phyloP scores from a whole-genome alignment of 2,888 invertebrate genomes.

The Lissonota sp. region DNA sequence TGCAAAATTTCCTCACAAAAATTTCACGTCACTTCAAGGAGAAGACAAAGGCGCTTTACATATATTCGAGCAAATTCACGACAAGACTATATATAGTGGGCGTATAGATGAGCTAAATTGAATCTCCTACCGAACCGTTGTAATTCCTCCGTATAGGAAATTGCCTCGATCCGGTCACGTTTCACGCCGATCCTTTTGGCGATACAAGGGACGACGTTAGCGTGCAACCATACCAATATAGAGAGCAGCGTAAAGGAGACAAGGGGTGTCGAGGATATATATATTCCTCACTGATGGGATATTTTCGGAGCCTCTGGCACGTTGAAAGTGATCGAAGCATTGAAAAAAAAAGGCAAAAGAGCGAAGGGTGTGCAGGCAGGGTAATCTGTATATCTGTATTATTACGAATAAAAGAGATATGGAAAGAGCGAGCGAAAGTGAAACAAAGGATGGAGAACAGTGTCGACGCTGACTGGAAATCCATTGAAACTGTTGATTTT shows the following conservation, averaged over 20 bases:
- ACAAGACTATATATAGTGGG: slow-evolving; percentile 7
- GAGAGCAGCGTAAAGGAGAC: too few relatives aligned
- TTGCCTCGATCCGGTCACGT: slow-evolving; percentile 68
- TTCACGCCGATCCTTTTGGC: slow-evolving; percentile 47
- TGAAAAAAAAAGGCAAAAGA: not conserved
- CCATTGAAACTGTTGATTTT: slow-evolving; percentile 39
- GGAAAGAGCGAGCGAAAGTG: slow-evolving; percentile 23
- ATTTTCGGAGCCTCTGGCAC: too few relatives aligned
- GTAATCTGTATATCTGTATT: slow-evolving; percentile 33
- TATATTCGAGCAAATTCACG: not conserved
- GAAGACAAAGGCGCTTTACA: slow-evolving; percentile 3
- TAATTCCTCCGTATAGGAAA: slow-evolving; percentile 72
- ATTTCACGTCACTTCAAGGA: slow-evolving; percentile 10
- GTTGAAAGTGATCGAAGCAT: too few relatives aligned
- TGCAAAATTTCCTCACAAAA: too few relatives aligned
- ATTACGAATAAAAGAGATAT: slow-evolving; percentile 51
- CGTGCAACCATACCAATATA: not conserved
- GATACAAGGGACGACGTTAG: slow-evolving; percentile 20
- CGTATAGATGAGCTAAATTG: slow-evolving; percentile 66
- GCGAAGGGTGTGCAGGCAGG: slow-evolving; percentile 5
- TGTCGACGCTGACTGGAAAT: slow-evolving; percentile 39
- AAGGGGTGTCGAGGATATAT: too few relatives aligned
- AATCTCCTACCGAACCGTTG: slow-evolving; percentile 66
- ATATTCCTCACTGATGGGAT: too few relatives aligned
- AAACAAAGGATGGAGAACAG: slow-evolving; percentile 8